Evolutionary conservation across 2,888 invertebrate species (phyloP), one percentile per base, ranked within the genome.

Genomic region (Platypus cylindrus): DNA sequence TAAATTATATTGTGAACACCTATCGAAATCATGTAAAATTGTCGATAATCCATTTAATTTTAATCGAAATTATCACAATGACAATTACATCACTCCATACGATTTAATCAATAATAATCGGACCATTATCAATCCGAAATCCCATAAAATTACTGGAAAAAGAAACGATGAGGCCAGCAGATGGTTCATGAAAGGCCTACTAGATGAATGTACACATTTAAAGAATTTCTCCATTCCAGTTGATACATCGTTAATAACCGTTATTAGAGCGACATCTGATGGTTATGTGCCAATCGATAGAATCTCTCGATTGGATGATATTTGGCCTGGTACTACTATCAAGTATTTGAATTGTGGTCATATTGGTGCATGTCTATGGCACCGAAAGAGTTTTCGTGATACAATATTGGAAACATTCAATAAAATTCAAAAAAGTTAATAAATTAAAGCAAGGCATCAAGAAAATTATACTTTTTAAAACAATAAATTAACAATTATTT

Each of bases 131-230:
- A n/a, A n/a, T n/a, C n/a, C n/a, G n/a, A n/a, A n/a, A n/a, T n/a
- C n/a, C n/a, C n/a, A n/a, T n/a, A n/a, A n/a, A n/a, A n/a, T n/a
- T n/a, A n/a, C n/a, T n/a, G n/a, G n/a, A n/a, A n/a, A n/a, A n/a
- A n/a, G n/a, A n/a, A n/a, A n/a, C n/a, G n/a, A n/a, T n/a, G n/a
- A n/a, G n/a, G n/a, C n/a, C n/a, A n/a, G n/a, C n/a, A n/a, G n/a
- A n/a, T 83, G 86, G 63, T 94, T 97, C 56, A 95, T 97, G 95
- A 68, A 85, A 30, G 93, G 94, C 0, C 78, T 97, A 47, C 95
- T 98, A 97, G 97, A 98, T 56, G 94, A 97, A 60, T 97, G 93
- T 58, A 98, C 97, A 1, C 94, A 95, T 64, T 66, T 98, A 24
- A 85, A 78, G 45, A 93, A 95, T 63, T 98, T 93, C 56, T 81